Evolutionary conservation across 1,140 invertebrate species (phyloP).

Genomic region (Drosophila orena): DNA sequence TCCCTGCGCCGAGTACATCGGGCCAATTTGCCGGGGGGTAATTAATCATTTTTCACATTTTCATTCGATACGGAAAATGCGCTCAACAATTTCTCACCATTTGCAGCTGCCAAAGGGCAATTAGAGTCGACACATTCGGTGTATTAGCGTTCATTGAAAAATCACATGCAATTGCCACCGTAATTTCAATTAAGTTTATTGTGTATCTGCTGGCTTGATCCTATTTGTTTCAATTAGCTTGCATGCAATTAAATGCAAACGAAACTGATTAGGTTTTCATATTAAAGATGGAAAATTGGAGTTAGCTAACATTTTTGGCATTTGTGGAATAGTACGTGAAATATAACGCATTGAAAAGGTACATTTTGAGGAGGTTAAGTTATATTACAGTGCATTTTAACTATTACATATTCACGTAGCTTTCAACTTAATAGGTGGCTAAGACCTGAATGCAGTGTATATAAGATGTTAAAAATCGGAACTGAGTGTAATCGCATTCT

Average conservation of each 20-base stretch:
- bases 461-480: constrained; percentile 5
- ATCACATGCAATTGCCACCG: constrained; percentile 30
- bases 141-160: constrained; percentile 47
- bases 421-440: too few species aligned
- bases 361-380: too few species aligned
- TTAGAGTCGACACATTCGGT: constrained; percentile 35
- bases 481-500: not conserved
- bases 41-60: constrained; percentile 54
- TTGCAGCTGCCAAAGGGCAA: constrained; percentile 51
- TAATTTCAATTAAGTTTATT: constrained; percentile 34
- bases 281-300: too few species aligned
- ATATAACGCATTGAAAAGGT: too few species aligned
- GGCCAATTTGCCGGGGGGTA: constrained; percentile 32
- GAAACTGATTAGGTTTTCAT: too few species aligned
- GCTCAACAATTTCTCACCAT: constrained; percentile 32
- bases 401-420: not conserved
- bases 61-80: constrained; percentile 21
- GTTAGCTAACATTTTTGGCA: too few species aligned
- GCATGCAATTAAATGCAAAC: not conserved
- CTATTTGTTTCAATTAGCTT: not conserved
- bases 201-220: not conserved
- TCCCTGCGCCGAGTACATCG: not conserved
- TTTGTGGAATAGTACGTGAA: too few species aligned
- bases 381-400: too few species aligned
- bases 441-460: too few species aligned